Percentiles rank a stretch among this genome's conserved stretches.
Conservation (phyloP, 1,140 invertebrate species). For the Nephila pilipes region DNA sequence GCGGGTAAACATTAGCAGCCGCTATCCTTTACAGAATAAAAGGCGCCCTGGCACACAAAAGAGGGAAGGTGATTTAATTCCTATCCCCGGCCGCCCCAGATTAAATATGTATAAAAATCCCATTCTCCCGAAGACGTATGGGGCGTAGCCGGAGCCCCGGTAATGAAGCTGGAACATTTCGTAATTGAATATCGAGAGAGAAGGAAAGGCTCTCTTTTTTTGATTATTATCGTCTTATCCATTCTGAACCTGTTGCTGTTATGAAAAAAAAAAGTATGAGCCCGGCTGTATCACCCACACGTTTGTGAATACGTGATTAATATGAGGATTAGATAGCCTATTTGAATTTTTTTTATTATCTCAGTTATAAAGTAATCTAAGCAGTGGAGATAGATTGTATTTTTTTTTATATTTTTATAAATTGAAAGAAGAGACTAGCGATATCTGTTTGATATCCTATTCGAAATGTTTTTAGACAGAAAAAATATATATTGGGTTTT, state of each 20-base stretch:
- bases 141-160: constrained; percentile 5
- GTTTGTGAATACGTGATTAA: neutral
- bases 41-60: neutral
- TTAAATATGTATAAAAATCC: constrained; percentile 70
- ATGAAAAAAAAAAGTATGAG: neutral
- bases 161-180: constrained; percentile 64
- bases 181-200: constrained; percentile 60
- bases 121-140: constrained; percentile 40
- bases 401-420: too few species aligned
- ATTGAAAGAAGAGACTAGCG: too few species aligned
- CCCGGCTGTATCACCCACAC: neutral
- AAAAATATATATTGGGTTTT: too few species aligned
- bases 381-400: too few species aligned
- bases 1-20: constrained; percentile 49
- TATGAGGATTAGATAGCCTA: neutral
- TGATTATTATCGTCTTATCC: neutral
- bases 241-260: constrained; percentile 37
- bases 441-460: too few species aligned
- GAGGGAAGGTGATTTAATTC: constrained; percentile 60
- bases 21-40: constrained; percentile 33
- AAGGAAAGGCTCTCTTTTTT: neutral
- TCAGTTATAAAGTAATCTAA: neutral
- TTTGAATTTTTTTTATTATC: neutral
- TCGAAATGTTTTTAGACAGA: too few species aligned
- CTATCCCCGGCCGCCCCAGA: neutral